Evolutionary conservation across 2,888 invertebrate genomes (phyloP).

Genomic region (Pollenia amentaria): DNA sequence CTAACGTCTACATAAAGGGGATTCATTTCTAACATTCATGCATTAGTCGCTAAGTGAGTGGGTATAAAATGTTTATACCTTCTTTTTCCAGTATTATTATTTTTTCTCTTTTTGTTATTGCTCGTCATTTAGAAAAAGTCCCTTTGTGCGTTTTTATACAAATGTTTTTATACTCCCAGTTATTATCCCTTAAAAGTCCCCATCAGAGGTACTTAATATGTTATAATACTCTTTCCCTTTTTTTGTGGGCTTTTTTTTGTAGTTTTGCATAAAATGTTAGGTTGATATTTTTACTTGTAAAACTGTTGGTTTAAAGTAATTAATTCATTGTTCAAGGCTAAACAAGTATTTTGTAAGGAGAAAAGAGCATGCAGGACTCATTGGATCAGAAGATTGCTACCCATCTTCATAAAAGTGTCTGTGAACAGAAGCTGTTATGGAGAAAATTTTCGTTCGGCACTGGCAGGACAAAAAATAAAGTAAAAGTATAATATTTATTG

Average conservation of each 20-base stretch:
- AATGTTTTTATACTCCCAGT: conserved; percentile 59
- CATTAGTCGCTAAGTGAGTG: conserved; percentile 44
- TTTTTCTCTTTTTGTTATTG: background rate
- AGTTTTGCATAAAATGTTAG: conserved; percentile 51
- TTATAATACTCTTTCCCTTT: background rate
- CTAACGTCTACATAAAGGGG: conserved; percentile 41
- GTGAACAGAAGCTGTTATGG: too few species aligned
- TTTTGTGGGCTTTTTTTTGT: conserved; percentile 1
- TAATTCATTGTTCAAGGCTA: background rate
- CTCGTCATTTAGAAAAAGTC: conserved; percentile 35
- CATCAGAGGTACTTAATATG: conserved; percentile 46
- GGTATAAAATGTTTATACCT: conserved; percentile 39
- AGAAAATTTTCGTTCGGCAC: too few species aligned
- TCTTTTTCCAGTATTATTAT: conserved; percentile 7
- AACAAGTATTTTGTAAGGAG: too few species aligned
- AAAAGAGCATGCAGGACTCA: too few species aligned
- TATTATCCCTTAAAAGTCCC: conserved; percentile 56
- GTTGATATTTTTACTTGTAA: conserved; percentile 4
- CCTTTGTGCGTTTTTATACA: conserved; percentile 63
- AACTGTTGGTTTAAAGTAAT: conserved; percentile 15
- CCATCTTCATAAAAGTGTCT: too few species aligned
- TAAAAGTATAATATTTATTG: too few species aligned
- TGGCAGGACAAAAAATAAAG: too few species aligned
- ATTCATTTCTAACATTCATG: conserved; percentile 52
- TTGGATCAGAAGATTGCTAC: too few species aligned